phyloP scores from a whole-genome alignment of 2,113 vertebrate genomes.

The Sinocyclocheilus grahami region DNA sequence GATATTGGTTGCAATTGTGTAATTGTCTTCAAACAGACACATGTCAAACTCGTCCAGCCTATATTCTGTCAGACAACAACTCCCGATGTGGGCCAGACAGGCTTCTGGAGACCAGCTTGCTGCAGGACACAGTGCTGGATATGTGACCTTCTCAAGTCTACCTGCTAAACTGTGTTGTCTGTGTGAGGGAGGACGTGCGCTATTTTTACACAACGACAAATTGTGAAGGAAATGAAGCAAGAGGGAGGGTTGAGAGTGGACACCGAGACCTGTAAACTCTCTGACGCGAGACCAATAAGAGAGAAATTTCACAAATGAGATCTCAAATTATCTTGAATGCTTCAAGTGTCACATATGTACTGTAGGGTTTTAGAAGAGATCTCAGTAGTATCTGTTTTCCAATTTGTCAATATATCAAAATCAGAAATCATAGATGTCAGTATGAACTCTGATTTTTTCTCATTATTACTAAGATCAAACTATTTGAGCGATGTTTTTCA shows the following conservation, averaged over 20 bases:
- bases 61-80: neutral
- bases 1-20: neutral
- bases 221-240: conserved; percentile 27
- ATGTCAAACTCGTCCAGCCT: neutral
- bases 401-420: neutral
- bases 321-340: neutral
- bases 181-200: neutral
- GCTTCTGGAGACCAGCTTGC: neutral
- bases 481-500: neutral
- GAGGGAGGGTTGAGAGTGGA: neutral
- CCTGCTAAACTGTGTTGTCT: conserved; percentile 31
- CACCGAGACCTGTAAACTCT: neutral
- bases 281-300: neutral
- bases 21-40: conserved; percentile 16
- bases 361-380: neutral
- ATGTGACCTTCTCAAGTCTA: conserved; percentile 30
- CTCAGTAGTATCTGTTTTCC: neutral
- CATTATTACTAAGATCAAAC: neutral
- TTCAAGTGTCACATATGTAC: neutral
- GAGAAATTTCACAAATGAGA: neutral
- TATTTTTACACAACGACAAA: conserved; percentile 31
- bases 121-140: neutral
- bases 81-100: neutral
- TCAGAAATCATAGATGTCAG: neutral
- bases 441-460: neutral